Conservation (phyloP, 1,140 invertebrate genomes). For the Vollenhovia emeryi region DNA sequence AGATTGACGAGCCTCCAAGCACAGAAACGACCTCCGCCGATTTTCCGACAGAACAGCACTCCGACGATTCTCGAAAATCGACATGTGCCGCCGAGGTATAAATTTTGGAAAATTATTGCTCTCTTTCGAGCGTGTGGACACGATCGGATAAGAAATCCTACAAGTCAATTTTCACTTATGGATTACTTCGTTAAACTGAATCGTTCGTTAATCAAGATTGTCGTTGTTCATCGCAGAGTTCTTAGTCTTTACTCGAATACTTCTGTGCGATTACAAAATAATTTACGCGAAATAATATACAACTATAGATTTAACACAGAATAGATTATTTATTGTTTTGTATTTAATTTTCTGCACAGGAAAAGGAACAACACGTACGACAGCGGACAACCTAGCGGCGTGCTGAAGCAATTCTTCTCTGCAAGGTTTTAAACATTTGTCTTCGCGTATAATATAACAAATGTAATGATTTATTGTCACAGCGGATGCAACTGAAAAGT, state of each 20-base stretch:
- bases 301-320: background rate
- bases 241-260: background rate
- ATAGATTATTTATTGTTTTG: constrained; percentile 16
- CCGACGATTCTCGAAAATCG: constrained; percentile 74
- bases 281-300: background rate
- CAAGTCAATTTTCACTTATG: background rate
- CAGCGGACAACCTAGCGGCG: constrained; percentile 66
- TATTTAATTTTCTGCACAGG: constrained; percentile 44
- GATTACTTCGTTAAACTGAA: background rate
- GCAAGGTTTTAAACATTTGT: constrained; percentile 60
- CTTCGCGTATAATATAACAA: constrained; percentile 10
- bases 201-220: background rate
- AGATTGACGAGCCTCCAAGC: constrained; percentile 79
- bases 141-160: background rate
- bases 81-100: constrained; percentile 61
- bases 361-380: constrained; percentile 73
- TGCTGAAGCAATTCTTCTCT: constrained; percentile 74
- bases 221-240: background rate
- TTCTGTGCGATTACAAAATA: background rate
- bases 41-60: constrained; percentile 76
- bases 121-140: background rate
- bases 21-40: constrained; percentile 71
- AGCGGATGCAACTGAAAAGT: background rate
- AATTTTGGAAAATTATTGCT: background rate
- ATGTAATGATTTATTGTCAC: background rate